Conservation (phyloP, 2,888 invertebrate genomes). For the Embidobia sp. region DNA sequence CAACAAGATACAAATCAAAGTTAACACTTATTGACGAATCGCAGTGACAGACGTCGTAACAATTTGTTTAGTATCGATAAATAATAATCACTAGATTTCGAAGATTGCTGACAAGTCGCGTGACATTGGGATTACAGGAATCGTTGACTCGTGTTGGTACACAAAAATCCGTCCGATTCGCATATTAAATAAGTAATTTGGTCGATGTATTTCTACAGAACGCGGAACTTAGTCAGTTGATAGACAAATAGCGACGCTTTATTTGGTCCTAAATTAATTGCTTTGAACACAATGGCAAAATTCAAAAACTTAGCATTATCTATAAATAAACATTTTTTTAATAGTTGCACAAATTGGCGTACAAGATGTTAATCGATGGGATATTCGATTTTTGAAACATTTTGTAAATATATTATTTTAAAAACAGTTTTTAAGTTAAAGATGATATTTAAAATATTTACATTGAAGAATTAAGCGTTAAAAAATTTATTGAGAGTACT, state of each 20-base stretch:
- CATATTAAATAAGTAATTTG: conserved; percentile 33
- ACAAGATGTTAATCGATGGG: conserved; percentile 13
- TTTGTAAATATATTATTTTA: too few species aligned
- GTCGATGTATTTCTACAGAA: conserved; percentile 40
- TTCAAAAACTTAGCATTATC: conserved; percentile 34
- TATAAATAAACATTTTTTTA: too few species aligned
- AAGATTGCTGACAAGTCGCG: conserved; percentile 19
- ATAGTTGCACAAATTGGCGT: conserved; percentile 36
- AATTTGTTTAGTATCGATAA: conserved; percentile 12
- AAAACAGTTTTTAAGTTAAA: too few species aligned
- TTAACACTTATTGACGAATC: conserved; percentile 42
- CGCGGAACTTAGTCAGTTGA: conserved; percentile 44
- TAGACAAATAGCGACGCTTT: conserved; percentile 8
- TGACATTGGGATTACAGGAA: conserved; percentile 10
- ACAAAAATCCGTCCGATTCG: conserved; percentile 6
- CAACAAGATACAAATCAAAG: conserved; percentile 34
- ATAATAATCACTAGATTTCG: background rate
- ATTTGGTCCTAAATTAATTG: background rate
- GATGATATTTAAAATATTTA: too few species aligned
- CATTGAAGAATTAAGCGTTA: too few species aligned
- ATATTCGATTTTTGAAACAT: conserved; percentile 9
- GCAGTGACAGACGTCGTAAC: conserved; percentile 35
- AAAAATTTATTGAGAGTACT: too few species aligned
- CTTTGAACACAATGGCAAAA: conserved; percentile 49
- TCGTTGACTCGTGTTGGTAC: conserved; percentile 10